Base-by-base conservation (phyloP, 2,113 vertebrate genomes). In the Enhydra lutris region DNA sequence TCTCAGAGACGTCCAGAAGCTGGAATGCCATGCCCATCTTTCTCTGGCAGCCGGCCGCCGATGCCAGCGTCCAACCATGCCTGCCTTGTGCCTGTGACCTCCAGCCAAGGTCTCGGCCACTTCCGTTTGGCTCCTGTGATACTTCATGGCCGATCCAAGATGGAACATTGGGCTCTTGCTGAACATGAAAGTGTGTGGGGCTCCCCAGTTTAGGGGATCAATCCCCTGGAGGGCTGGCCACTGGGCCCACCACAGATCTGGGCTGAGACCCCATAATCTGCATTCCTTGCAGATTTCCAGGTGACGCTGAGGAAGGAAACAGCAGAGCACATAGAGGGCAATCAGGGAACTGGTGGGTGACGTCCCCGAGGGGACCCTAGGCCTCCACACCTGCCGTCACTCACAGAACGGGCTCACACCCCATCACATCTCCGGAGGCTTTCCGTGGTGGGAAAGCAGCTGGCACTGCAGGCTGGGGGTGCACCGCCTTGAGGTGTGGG, bases 1-100 rank as follows among this genome's bases (percentile, higher is more conserved):
- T 2, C 3, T 13, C 8, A 34, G 7, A 18, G 18, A 24, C 1
- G 34, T 50, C 3, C 1, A 13, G 88, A 29, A 23, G 1, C 3
- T 2, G 1, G 13, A 18, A 34, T 1, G 0, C 29, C 2, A 2
- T 17, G 34, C 69, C 47, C 5, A 10, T 26, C 8, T 21, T 12
- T 29, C 24, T 12, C 0, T 34, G 47, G 42, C 17, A 23, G 81
- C 67, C 45, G 18, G 39, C 52, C 39, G 5, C 23, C 29, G 21
- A 18, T 11, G 14, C 29, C 39, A 18, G 39, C 1, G 13, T 18
- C 82, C 39, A 23, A 18, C 29, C 17, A 63, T 3, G 4, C 36
- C 55, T 83, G 36, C 14, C 23, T 61, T 6, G 23, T 0, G 1
- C 0, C 15, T 61, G 11, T 74, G 39, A 45, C 55, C 63, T 45